phyloP scores from a whole-genome alignment of 2,888 invertebrate genomes.

The Copidosoma aretas region DNA sequence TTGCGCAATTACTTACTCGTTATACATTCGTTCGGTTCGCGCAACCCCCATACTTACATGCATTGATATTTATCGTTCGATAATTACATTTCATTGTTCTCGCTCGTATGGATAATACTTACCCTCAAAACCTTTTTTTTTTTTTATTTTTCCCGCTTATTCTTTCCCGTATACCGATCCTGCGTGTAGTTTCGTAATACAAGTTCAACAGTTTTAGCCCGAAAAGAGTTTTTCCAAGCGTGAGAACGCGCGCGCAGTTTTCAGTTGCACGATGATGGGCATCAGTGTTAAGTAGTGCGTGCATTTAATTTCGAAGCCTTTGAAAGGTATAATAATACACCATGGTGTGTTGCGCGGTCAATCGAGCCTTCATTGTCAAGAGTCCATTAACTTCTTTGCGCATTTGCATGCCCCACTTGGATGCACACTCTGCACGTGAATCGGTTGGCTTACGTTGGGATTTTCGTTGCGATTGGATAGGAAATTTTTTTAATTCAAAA shows the following conservation, averaged over 20 bases:
- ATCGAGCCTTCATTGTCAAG: background rate
- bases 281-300: constrained; percentile 35
- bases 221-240: background rate
- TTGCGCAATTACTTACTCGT: no score
- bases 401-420: background rate
- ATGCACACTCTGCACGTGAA: background rate
- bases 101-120: no score
- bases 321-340: constrained; percentile 21
- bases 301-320: constrained; percentile 34
- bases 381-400: background rate
- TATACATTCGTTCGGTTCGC: no score
- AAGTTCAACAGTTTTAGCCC: constrained; percentile 23
- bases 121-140: background rate
- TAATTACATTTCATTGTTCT: no score
- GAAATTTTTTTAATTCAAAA: no score
- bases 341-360: constrained; percentile 4
- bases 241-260: constrained; percentile 10
- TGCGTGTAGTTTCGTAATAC: background rate
- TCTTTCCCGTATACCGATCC: no score
- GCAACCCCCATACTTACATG: no score
- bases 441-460: no score
- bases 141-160: background rate
- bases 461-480: no score
- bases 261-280: background rate
- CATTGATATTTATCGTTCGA: no score